Evolutionary conservation across 2,113 vertebrate species (phyloP).

Genomic region (Pelusios castaneus): DNA sequence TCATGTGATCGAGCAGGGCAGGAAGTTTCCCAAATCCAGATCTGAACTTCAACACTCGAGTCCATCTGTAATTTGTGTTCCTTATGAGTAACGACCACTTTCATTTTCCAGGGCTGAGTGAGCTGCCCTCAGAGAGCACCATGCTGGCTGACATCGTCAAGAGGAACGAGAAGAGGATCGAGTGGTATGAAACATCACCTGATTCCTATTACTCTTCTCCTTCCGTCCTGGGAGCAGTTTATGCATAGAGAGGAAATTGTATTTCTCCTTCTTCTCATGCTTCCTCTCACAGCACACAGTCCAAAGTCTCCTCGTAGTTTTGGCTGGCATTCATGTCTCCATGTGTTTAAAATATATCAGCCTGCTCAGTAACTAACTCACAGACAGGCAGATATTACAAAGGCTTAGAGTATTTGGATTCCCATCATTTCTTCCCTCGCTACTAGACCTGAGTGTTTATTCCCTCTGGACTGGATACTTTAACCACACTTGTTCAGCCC

Average conservation of each 20-base stretch:
- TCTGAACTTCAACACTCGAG: neutral
- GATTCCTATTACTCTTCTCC: neutral
- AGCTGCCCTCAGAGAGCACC: conserved; percentile 34
- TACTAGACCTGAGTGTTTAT: neutral
- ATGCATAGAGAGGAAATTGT: neutral
- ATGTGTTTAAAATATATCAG: neutral
- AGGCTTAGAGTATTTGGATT: neutral
- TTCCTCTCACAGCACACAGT: neutral
- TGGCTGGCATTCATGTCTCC: neutral
- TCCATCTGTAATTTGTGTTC: neutral
- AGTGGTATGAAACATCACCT: conserved; percentile 48
- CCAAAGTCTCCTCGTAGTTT: neutral
- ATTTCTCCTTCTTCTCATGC: neutral
- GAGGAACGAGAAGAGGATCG: conserved; percentile 44
- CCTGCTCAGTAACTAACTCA: neutral
- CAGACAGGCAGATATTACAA: neutral
- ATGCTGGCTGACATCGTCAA: conserved; percentile 52
- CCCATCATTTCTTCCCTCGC: neutral
- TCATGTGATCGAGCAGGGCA: neutral
- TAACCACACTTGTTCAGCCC: neutral
- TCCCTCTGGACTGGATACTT: neutral
- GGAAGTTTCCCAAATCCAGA: neutral
- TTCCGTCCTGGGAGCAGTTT: too few relatives aligned
- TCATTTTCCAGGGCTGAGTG: conserved; percentile 50
- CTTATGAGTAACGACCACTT: neutral